phyloP scores from a whole-genome alignment of 1,140 invertebrate species.

The Hestina assimilis region DNA sequence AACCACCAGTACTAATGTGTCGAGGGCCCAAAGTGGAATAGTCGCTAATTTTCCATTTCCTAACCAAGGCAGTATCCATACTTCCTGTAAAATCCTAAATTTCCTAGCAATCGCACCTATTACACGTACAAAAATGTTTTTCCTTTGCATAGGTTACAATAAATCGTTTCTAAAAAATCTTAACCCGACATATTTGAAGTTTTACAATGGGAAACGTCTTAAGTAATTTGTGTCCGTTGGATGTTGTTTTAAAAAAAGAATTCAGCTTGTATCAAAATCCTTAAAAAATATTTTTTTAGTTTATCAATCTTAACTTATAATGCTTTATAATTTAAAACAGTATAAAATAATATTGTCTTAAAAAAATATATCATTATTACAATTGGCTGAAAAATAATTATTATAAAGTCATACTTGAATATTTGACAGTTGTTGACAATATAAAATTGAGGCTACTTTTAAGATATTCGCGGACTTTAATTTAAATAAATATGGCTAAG shows the following conservation, averaged over 20 bases:
- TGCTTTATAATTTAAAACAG: too few species aligned
- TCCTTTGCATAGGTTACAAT: constrained; percentile 42
- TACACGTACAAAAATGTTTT: constrained; percentile 52
- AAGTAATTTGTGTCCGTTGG: not conserved
- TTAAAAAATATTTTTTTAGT: too few species aligned
- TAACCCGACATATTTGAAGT: constrained; percentile 25
- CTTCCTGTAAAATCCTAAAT: constrained; percentile 56
- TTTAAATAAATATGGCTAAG: constrained; percentile 52
- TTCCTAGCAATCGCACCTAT: constrained; percentile 52
- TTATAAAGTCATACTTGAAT: too few species aligned
- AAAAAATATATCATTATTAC: too few species aligned
- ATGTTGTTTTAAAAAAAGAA: not conserved
- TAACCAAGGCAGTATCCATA: constrained; percentile 66
- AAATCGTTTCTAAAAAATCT: constrained; percentile 20
- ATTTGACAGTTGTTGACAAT: too few species aligned
- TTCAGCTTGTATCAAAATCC: too few species aligned
- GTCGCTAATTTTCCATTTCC: constrained; percentile 46
- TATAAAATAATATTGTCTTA: too few species aligned
- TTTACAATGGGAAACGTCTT: constrained; percentile 1
- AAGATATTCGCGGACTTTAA: too few species aligned
- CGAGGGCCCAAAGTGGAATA: constrained; percentile 57
- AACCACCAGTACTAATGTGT: constrained; percentile 52
- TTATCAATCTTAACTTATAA: too few species aligned
- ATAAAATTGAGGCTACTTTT: too few species aligned
- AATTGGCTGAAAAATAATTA: too few species aligned